Conservation (phyloP, 2,113 vertebrate genomes). For the Colistium nudipinnis region DNA sequence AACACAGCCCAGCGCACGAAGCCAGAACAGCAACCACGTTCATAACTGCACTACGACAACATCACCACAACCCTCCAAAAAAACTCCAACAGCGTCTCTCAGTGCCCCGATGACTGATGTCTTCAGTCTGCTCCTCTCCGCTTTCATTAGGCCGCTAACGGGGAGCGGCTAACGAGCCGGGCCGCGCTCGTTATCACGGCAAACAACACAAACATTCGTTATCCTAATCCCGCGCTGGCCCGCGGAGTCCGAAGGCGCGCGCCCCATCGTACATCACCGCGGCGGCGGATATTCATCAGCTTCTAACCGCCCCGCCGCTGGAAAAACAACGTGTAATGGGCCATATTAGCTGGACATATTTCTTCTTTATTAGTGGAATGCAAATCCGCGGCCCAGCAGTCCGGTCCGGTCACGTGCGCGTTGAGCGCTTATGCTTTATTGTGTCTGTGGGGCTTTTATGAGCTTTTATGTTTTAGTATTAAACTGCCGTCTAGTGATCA, state of each 20-base stretch:
- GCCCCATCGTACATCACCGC: slow-evolving; percentile 49
- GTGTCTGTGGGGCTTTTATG: neutral
- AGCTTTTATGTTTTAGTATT: neutral
- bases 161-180: slow-evolving; percentile 63
- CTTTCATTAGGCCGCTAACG: slow-evolving; percentile 67
- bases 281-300: slow-evolving; percentile 44
- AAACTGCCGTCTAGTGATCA: neutral
- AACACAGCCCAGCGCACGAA: too few relatives aligned
- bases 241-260: slow-evolving; percentile 48
- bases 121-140: slow-evolving; percentile 37
- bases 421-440: neutral
- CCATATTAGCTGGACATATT: slow-evolving; percentile 33
- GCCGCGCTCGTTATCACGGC: slow-evolving; percentile 58
- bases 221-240: slow-evolving; percentile 63
- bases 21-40: too few relatives aligned
- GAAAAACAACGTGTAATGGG: slow-evolving; percentile 41
- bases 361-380: slow-evolving; percentile 32
- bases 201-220: slow-evolving; percentile 64
- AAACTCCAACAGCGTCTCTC: slow-evolving; percentile 34
- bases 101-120: slow-evolving; percentile 45
- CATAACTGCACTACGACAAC: too few relatives aligned
- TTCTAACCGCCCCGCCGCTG: slow-evolving; percentile 39
- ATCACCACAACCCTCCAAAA: too few relatives aligned
- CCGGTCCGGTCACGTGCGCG: neutral
- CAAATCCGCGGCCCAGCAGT: slow-evolving; percentile 9